A percentile compares a stretch with the other conserved stretches of the same genome.
Conservation (phyloP, 2,888 invertebrate genomes). For the Caenorhabditis virilis region DNA sequence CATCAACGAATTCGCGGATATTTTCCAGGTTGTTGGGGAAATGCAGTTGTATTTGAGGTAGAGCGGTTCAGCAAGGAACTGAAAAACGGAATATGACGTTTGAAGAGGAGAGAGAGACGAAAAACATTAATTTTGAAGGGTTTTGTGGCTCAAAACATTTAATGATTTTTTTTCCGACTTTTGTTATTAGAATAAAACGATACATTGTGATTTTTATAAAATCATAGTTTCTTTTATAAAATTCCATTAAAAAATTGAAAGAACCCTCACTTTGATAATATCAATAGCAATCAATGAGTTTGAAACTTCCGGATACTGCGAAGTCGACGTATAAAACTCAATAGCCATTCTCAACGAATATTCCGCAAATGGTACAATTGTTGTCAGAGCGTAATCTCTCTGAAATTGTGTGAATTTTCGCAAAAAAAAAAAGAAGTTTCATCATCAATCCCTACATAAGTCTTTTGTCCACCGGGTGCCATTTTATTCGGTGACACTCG, state of each 20-base stretch:
- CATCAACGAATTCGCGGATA: constrained; percentile 80
- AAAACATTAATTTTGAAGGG: no score
- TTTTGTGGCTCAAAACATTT: no score
- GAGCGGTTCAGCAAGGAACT: constrained; percentile 79
- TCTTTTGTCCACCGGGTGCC: constrained; percentile 39
- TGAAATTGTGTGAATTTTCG: constrained; percentile 66
- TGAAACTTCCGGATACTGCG: constrained; percentile 78
- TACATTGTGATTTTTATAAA: no score
- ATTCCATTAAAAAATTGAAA: no score
- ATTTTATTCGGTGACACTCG: constrained; percentile 35
- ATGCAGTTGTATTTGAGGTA: constrained; percentile 82
- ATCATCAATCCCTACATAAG: constrained; percentile 48
- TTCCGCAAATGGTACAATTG: constrained; percentile 85
- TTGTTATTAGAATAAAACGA: no score
- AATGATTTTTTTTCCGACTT: no score
- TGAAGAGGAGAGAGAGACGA: no score
- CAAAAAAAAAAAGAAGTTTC: no score
- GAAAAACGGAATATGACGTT: no score
- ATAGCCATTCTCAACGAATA: constrained; percentile 79
- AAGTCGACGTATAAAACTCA: constrained; percentile 79
- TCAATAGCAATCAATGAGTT: constrained; percentile 78
- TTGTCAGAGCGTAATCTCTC: constrained; percentile 80
- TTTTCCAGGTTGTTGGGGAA: constrained; percentile 82
- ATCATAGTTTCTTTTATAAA: no score
- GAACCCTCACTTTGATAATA: constrained; percentile 76